Base-by-base conservation (phyloP, 53 echinoderm and acorn worm species). In the Apostichopus leukothele region DNA sequence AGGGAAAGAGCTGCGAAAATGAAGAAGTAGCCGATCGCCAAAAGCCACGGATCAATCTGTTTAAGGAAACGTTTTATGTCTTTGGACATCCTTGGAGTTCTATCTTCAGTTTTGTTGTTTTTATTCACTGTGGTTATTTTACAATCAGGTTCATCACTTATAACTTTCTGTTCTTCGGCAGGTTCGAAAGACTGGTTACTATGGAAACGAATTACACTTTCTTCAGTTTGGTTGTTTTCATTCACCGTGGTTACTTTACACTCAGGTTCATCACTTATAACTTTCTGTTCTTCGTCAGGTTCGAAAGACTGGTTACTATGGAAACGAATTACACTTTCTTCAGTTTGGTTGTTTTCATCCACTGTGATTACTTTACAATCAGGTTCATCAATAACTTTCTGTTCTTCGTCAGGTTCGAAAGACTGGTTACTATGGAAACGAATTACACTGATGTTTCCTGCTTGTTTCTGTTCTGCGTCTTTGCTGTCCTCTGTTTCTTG, bases 1-100 rank as follows among this genome's bases (percentile, higher is more conserved):
- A 81, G 53, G 54, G 55, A 54, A 57, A 81, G 39, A 4, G 81
- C 81, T 8, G 81, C 11, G 55, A 81, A 81, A 4, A 59, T 81
- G 52, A 59, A 54, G 25, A 59, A 59, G 53, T 55, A 9, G 0
- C 55, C 39, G 0, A 81, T n/a, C 5, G 55, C 81, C 16, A 81
- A 9, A 9, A 81, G 55, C 81, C 81, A 81, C 52, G 81, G 5
- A 14, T 81, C 81, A 14, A 81, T 3, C 59, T 54, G 20, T 53
- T 16, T 81, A 10, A 81, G 54, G 81, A 81, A 81, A 22, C 1
- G 50, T 77, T 77, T 77, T 6, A 77, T 27, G 8, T 57, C 10
- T 9, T 57, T 1, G 7, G 57, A 10, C 57, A 57, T 71, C 14
- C 18, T n/a, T 71, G n/a, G 20, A 6, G 13, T 13, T 71, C 18